Evolutionary conservation across 1,140 invertebrate species (phyloP).

Genomic region (Bicyclus anynana): DNA sequence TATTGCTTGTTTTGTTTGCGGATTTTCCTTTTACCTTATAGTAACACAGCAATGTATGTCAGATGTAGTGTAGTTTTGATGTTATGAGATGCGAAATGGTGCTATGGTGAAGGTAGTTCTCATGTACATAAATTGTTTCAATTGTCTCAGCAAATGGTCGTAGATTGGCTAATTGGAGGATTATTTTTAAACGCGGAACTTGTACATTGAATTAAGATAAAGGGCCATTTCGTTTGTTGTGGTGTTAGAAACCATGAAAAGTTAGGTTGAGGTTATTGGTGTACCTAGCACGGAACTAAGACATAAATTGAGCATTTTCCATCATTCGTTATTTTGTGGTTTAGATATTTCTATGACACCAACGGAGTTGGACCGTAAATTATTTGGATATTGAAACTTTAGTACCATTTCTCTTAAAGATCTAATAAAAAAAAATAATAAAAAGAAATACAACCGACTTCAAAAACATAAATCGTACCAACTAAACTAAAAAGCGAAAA

Average conservation of each 20-base stretch:
- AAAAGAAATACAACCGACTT: no score
- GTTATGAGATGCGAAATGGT: neutral
- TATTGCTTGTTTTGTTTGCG: slow-evolving; percentile 7
- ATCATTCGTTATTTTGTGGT: no score
- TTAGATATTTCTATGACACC: no score
- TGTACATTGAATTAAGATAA: slow-evolving; percentile 25
- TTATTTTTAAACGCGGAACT: slow-evolving; percentile 50
- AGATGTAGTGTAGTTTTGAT: neutral
- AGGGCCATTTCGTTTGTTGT: neutral
- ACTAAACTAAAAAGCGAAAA: no score
- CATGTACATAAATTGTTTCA: slow-evolving; percentile 44
- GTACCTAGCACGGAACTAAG: no score
- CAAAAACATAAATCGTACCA: no score
- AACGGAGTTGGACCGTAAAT: no score
- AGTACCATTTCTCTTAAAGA: no score
- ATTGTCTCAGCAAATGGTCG: slow-evolving; percentile 37
- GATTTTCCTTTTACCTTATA: neutral
- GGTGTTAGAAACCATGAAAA: neutral
- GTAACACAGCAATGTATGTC: slow-evolving; percentile 12
- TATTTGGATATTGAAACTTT: no score
- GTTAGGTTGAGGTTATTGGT: no score
- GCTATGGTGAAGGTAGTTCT: slow-evolving; percentile 9
- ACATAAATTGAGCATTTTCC: no score
- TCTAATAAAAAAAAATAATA: no score
- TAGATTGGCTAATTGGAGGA: slow-evolving; percentile 55